These are phyloP conservation scores for Scaptomyza parva DNA, from an alignment of 2,888 invertebrate genomes.

Conservation along the genomic window DNA sequence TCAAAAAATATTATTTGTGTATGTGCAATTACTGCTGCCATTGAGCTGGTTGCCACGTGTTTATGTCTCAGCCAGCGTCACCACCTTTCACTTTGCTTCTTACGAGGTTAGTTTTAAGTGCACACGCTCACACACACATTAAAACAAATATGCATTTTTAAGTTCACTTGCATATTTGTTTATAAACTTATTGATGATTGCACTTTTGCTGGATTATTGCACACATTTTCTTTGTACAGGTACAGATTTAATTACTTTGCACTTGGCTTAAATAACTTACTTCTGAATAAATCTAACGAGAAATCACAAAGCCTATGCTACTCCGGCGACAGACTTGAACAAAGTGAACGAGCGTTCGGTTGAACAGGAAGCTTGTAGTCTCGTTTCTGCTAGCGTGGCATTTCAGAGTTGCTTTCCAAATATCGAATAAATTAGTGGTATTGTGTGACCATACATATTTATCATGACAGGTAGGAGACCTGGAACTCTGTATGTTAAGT, in stretches of 20 bases:
- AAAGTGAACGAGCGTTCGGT: slow-evolving; percentile 88
- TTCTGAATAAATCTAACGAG: slow-evolving; percentile 83
- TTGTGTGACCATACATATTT: slow-evolving; percentile 8
- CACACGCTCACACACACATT: slow-evolving; percentile 36
- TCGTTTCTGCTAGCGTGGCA: slow-evolving; percentile 63
- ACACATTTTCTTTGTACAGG: slow-evolving; percentile 41
- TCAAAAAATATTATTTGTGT: slow-evolving; percentile 15
- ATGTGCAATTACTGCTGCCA: slow-evolving; percentile 22
- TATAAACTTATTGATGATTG: slow-evolving; percentile 45
- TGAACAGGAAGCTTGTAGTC: slow-evolving; percentile 80
- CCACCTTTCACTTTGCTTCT: slow-evolving; percentile 71
- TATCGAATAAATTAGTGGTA: slow-evolving; percentile 11
- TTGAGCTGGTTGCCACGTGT: slow-evolving; percentile 67
- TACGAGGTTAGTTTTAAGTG: slow-evolving; percentile 57
- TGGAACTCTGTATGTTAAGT: slow-evolving; percentile 18
- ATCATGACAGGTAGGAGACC: background rate
- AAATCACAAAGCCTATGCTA: slow-evolving; percentile 85
- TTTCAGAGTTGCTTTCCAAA: slow-evolving; percentile 26
- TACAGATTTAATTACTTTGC: slow-evolving; percentile 43
- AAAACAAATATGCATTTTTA: slow-evolving; percentile 51
- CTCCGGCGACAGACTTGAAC: slow-evolving; percentile 89
- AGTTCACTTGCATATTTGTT: slow-evolving; percentile 69
- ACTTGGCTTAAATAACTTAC: slow-evolving; percentile 76
- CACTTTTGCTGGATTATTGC: slow-evolving; percentile 49
- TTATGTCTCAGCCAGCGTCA: slow-evolving; percentile 49